These are phyloP conservation scores for Hyperopisus bebe DNA, from an alignment of 2,113 vertebrate genomes.

Conservation along the genomic window DNA sequence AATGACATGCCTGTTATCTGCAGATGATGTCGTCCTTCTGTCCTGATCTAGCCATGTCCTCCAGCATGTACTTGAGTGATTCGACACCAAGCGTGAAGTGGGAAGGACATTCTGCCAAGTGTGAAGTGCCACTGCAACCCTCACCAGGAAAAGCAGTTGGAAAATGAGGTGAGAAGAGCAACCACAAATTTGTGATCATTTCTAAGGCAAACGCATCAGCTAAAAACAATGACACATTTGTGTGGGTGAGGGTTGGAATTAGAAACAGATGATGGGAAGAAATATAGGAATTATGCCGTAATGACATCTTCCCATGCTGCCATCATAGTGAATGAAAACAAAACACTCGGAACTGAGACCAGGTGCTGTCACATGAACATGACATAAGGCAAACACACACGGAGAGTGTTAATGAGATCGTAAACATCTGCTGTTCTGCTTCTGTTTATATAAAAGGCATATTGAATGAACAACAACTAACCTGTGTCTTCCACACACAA, in stretches of 20 bases:
- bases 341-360: slow-evolving; percentile 13
- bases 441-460: neutral
- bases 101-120: neutral
- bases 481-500: neutral
- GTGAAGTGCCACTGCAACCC: neutral
- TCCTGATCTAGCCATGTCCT: neutral
- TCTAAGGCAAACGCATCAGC: neutral
- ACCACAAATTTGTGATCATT: neutral
- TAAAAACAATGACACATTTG: slow-evolving; percentile 41
- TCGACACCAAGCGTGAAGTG: neutral
- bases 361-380: slow-evolving; percentile 8
- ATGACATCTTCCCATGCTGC: slow-evolving; percentile 37
- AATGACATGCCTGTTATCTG: neutral
- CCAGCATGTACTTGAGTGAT: neutral
- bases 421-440: neutral
- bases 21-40: neutral
- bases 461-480: neutral
- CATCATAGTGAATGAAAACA: neutral
- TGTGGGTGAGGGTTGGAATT: slow-evolving; percentile 39
- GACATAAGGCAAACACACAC: slow-evolving; percentile 30
- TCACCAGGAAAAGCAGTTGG: neutral
- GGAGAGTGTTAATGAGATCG: slow-evolving; percentile 13
- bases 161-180: neutral
- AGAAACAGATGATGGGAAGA: slow-evolving; percentile 43
- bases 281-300: slow-evolving; percentile 40